Percentiles rank a stretch among this genome's conserved stretches.
Evolutionary conservation across 1,140 invertebrate species (phyloP).

Genomic region (Carposina sasakii): DNA sequence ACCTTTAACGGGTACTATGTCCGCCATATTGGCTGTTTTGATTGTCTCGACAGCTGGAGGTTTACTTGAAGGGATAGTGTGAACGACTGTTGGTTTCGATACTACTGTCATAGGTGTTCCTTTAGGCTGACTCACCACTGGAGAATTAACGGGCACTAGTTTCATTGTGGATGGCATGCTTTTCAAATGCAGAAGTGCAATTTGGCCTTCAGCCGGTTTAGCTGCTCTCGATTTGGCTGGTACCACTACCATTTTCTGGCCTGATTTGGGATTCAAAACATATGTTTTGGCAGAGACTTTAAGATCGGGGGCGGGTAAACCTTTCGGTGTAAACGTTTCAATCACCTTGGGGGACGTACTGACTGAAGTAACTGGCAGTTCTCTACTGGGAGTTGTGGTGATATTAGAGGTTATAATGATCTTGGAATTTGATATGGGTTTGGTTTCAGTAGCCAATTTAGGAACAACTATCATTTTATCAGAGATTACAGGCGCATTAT

Average conservation of each 20-base stretch:
- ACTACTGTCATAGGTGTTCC: conserved; percentile 39
- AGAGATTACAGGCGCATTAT: conserved; percentile 37
- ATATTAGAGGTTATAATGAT: conserved; percentile 54
- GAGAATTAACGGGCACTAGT: conserved; percentile 61
- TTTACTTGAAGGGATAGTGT: conserved; percentile 43
- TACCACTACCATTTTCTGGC: conserved; percentile 69
- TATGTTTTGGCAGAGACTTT: conserved; percentile 69
- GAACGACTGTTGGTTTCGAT: conserved; percentile 46
- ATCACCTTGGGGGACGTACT: conserved; percentile 40
- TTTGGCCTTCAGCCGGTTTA: conserved; percentile 44
- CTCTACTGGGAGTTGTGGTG: conserved; percentile 45
- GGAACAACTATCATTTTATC: conserved; percentile 71
- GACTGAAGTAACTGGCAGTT: conserved; percentile 31
- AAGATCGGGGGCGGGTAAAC: conserved; percentile 64
- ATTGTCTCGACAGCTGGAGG: conserved; percentile 57
- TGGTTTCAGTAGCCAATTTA: conserved; percentile 48
- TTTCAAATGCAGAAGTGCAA: conserved; percentile 61
- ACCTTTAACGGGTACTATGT: conserved; percentile 61
- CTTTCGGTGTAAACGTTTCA: conserved; percentile 60
- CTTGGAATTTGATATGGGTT: conserved; percentile 48
- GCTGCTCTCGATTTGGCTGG: conserved; percentile 56
- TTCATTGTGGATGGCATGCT: conserved; percentile 64
- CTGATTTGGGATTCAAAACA: conserved; percentile 65
- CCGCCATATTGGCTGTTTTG: conserved; percentile 62
- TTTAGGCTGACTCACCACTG: conserved; percentile 39